phyloP scores from a whole-genome alignment of 2,797 vertebrate genomes.

The Mormyrops boulengeri region DNA sequence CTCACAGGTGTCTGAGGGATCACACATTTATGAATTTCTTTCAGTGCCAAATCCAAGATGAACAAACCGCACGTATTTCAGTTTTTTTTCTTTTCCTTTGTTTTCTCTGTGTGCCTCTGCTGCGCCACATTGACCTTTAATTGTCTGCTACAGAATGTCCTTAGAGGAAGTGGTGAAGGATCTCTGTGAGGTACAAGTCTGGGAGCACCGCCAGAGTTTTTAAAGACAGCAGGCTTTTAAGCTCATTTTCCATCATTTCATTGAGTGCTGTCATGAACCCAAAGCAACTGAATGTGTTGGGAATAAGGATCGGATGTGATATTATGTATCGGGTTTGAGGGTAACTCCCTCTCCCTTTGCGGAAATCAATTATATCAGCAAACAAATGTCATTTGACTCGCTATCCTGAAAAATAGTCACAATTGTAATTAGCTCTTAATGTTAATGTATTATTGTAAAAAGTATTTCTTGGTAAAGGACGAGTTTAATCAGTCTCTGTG shows the following conservation, averaged over 20 bases:
- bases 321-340: not conserved
- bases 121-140: not conserved
- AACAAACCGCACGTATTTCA: not conserved
- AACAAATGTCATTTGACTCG: not conserved
- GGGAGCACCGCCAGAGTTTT: slow-evolving; percentile 2
- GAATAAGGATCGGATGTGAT: not conserved
- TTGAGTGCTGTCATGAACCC: not conserved
- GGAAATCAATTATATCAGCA: slow-evolving; percentile 1
- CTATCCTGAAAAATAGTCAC: not conserved
- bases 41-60: not conserved
- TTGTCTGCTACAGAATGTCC: not conserved
- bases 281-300: not conserved
- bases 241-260: slow-evolving; percentile 1
- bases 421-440: slow-evolving; percentile 6
- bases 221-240: not conserved
- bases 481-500: not conserved
- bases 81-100: not conserved
- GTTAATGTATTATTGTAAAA: not conserved
- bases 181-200: not conserved
- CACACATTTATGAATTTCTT: not conserved
- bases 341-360: not conserved
- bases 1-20: not conserved
- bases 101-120: not conserved
- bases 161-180: not conserved
- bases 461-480: not conserved